phyloP scores from a whole-genome alignment of 1,140 invertebrate genomes.

The Drosophila setifemur region DNA sequence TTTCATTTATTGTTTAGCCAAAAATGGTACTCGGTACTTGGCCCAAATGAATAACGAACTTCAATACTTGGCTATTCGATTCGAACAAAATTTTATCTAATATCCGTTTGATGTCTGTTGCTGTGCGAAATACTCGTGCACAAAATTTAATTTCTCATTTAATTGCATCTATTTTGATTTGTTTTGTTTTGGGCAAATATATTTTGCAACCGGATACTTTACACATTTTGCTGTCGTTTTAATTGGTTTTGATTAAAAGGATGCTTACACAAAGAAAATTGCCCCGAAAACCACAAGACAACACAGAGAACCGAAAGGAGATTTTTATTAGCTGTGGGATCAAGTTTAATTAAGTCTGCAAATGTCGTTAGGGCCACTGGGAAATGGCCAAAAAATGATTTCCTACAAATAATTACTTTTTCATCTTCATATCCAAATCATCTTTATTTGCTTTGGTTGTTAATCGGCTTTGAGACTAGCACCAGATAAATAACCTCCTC shows the following conservation, averaged over 20 bases:
- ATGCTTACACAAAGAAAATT: background rate
- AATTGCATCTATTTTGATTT: slow-evolving; percentile 2
- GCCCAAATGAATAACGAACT: no score
- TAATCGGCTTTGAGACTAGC: background rate
- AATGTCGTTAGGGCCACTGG: slow-evolving; percentile 35
- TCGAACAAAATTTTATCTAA: background rate
- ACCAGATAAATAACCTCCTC: background rate
- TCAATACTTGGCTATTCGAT: background rate
- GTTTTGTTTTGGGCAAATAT: background rate
- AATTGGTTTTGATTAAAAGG: slow-evolving; percentile 57
- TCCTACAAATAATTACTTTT: slow-evolving; percentile 24
- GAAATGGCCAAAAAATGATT: slow-evolving; percentile 9
- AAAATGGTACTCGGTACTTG: background rate
- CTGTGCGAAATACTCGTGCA: background rate
- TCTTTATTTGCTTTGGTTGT: background rate
- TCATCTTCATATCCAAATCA: background rate
- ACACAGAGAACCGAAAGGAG: slow-evolving; percentile 1
- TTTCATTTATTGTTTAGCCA: slow-evolving; percentile 28
- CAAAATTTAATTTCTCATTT: slow-evolving; percentile 10
- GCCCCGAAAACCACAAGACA: background rate
- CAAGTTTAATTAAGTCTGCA: slow-evolving; percentile 60
- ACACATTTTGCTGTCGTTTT: slow-evolving; percentile 2
- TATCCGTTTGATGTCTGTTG: background rate
- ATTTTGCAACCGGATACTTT: background rate
- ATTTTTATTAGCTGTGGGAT: slow-evolving; percentile 62